phyloP scores from a whole-genome alignment of 2,797 vertebrate genomes.

The Poeciliopsis presidionis region DNA sequence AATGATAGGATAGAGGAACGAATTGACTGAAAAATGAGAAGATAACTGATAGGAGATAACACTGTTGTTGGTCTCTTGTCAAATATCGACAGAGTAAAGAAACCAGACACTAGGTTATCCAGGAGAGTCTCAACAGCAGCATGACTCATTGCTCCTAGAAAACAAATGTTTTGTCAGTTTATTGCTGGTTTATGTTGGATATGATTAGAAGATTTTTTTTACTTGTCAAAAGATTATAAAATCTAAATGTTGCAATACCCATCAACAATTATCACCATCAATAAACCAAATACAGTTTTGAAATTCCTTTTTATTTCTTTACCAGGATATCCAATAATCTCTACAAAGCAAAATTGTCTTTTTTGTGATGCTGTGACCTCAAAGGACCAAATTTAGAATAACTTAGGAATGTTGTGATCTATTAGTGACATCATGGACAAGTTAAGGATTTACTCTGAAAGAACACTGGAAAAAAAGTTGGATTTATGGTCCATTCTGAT shows the following conservation, averaged over 20 bases:
- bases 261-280: not conserved
- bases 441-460: not conserved
- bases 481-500: not conserved
- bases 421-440: not conserved
- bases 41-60: constrained; percentile 32
- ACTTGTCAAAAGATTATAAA: not conserved
- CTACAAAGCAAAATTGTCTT: not conserved
- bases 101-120: constrained; percentile 40
- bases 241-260: not conserved
- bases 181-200: not conserved
- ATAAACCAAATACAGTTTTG: not conserved
- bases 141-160: constrained; percentile 42
- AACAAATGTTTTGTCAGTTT: not conserved
- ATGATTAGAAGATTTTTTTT: not conserved
- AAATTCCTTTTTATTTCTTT: not conserved
- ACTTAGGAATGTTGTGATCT: not conserved
- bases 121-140: constrained; percentile 46
- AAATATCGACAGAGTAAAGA: constrained; percentile 53
- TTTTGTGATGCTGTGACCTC: not conserved
- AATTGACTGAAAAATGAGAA: constrained; percentile 33
- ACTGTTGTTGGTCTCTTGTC: constrained; percentile 48
- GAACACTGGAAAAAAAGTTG: not conserved
- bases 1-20: constrained; percentile 29
- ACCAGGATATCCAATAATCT: not conserved
- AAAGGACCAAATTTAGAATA: not conserved